phyloP scores from a whole-genome alignment of 2,113 vertebrate species.

The Myrmecophaga tridactyla region DNA sequence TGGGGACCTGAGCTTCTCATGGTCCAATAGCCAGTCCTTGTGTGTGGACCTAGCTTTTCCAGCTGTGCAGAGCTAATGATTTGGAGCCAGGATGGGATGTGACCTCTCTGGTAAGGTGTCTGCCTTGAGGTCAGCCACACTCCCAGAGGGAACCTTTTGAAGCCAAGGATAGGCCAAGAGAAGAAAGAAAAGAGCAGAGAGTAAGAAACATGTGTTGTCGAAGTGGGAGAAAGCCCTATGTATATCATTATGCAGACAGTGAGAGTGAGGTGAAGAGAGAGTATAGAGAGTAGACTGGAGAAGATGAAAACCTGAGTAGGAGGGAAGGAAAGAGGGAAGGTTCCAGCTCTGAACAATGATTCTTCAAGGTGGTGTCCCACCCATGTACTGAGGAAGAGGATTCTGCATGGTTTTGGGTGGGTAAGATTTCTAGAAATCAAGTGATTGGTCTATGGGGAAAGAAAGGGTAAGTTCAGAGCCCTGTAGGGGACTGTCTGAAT shows the following conservation, averaged over 20 bases:
- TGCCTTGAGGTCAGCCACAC: neutral
- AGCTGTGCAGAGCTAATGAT: neutral
- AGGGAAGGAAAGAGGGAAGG: neutral
- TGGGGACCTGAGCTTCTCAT: neutral
- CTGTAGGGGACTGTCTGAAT: neutral
- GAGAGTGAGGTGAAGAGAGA: neutral
- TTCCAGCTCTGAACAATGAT: neutral
- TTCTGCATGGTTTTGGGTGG: neutral
- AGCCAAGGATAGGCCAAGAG: neutral
- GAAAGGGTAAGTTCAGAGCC: neutral
- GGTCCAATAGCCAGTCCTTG: neutral
- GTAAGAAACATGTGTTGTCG: neutral
- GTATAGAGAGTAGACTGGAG: rapidly evolving
- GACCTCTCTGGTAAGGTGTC: neutral
- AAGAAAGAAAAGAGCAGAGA: neutral
- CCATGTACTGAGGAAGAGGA: neutral
- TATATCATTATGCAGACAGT: neutral
- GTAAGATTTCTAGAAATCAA: neutral
- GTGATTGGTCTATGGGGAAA: neutral
- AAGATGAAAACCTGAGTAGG: neutral
- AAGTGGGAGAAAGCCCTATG: neutral
- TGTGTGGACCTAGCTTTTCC: neutral
- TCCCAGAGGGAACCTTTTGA: neutral
- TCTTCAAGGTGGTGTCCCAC: neutral
- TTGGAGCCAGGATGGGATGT: neutral